Percentiles rank a stretch among this genome's conserved stretches.
phyloP scores from a whole-genome alignment of 2,113 vertebrate species.

The Bettongia penicillata region DNA sequence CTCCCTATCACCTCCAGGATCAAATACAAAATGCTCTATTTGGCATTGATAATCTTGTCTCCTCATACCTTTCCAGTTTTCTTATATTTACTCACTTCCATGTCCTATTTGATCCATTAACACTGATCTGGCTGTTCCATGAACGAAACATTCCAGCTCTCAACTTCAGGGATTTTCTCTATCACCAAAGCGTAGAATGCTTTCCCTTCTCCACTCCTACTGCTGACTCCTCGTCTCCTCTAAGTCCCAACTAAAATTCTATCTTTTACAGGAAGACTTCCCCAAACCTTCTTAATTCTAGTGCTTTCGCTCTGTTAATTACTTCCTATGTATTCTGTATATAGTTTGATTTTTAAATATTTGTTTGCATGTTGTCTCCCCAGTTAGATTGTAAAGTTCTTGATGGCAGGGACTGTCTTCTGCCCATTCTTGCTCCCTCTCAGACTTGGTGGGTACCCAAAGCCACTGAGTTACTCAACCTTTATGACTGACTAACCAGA shows the following conservation, averaged over 20 bases:
- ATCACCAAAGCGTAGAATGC: background rate
- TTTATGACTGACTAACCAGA: too few relatives aligned
- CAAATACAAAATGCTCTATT: background rate
- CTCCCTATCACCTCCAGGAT: background rate
- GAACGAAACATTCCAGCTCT: background rate
- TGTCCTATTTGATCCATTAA: background rate
- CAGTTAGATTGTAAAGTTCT: background rate
- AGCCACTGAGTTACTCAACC: too few relatives aligned
- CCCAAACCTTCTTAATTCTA: background rate
- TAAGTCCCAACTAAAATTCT: background rate
- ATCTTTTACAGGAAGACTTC: background rate
- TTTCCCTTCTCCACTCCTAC: background rate
- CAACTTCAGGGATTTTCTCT: background rate
- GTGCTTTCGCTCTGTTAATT: background rate
- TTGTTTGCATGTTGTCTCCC: background rate
- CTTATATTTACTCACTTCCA: background rate
- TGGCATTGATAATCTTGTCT: background rate
- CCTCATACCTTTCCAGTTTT: background rate
- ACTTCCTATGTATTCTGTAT: background rate
- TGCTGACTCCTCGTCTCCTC: background rate
- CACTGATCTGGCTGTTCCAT: background rate
- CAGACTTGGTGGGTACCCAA: too few relatives aligned
- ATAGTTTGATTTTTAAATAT: background rate
- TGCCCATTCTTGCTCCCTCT: too few relatives aligned
- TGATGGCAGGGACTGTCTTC: background rate